These are phyloP conservation scores for Toxostoma redivivum DNA, from an alignment of 2,113 vertebrate genomes.

Conservation along the genomic window DNA sequence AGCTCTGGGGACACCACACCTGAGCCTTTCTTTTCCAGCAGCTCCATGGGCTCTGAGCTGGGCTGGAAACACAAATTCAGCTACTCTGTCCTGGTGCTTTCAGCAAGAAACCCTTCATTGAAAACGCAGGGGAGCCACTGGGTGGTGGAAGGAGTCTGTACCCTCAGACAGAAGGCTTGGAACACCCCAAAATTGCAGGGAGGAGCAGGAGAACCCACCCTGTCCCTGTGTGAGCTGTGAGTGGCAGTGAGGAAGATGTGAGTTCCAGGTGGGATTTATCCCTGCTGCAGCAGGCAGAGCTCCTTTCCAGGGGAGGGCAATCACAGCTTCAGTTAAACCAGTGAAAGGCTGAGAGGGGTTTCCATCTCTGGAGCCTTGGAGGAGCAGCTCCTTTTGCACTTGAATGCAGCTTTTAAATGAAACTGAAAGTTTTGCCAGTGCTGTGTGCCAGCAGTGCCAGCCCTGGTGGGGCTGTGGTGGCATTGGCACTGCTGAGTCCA, in stretches of 20 bases:
- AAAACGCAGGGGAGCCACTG: rapidly evolving
- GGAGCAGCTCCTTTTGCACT: not conserved
- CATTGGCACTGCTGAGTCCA: not conserved
- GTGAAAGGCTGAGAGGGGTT: not conserved
- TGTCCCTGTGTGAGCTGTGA: not conserved
- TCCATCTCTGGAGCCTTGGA: not conserved
- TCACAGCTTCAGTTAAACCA: not conserved
- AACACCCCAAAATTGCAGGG: not conserved
- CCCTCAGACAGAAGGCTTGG: not conserved
- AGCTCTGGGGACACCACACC: not conserved
- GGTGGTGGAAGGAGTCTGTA: not conserved
- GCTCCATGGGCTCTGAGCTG: not conserved
- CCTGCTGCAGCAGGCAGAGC: not conserved
- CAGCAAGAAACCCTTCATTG: not conserved
- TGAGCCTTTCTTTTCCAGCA: not conserved
- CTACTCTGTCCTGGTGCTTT: not conserved
- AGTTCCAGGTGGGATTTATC: not conserved
- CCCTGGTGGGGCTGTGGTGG: not conserved
- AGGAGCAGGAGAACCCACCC: not conserved
- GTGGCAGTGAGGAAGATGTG: not conserved
- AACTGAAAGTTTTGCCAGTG: not conserved
- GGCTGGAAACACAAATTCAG: not conserved
- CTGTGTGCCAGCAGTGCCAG: not conserved
- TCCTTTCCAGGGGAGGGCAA: not conserved
- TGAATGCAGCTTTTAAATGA: not conserved